Conservation (phyloP, 2,113 vertebrate genomes). For the Varanus salvator region DNA sequence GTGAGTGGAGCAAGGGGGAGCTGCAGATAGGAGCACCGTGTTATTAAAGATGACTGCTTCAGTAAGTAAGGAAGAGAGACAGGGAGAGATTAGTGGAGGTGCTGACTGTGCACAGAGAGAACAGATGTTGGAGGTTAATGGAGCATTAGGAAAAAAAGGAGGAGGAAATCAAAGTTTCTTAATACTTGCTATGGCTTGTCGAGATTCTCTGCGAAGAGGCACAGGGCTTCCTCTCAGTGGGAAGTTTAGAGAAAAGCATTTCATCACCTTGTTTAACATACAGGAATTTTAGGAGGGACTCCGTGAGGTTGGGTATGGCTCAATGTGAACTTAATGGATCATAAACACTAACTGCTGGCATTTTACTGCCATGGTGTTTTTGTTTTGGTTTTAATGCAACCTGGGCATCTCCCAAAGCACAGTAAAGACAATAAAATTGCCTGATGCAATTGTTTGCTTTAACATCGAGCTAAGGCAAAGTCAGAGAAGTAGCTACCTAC, state of each 20-base stretch:
- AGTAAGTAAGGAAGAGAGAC: slow-evolving; percentile 48
- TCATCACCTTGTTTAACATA: slow-evolving; percentile 49
- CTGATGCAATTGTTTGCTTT: not conserved
- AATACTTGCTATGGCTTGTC: slow-evolving; percentile 64
- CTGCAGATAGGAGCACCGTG: slow-evolving; percentile 32
- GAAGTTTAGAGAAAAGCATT: slow-evolving; percentile 47
- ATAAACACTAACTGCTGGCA: slow-evolving; percentile 8
- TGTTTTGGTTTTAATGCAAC: not conserved
- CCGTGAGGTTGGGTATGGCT: not conserved
- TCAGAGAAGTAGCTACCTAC: not conserved
- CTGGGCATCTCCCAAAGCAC: not conserved
- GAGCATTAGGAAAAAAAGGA: slow-evolving; percentile 65
- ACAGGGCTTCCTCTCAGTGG: not conserved
- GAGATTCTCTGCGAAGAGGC: slow-evolving; percentile 49
- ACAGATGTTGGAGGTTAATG: slow-evolving; percentile 77
- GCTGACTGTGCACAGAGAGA: slow-evolving; percentile 68
- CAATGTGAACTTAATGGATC: slow-evolving; percentile 29
- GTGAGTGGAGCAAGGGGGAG: not conserved
- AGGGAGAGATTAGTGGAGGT: slow-evolving; percentile 63
- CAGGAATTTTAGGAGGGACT: slow-evolving; percentile 27
- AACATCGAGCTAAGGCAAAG: not conserved
- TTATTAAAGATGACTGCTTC: slow-evolving; percentile 62
- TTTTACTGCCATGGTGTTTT: not conserved
- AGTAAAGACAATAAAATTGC: not conserved
- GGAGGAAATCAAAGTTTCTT: slow-evolving; percentile 63